Evolutionary conservation across 2,113 vertebrate genomes (phyloP), one percentile per base, ranked within the genome.

Genomic region (Brachypteracias leptosomus): DNA sequence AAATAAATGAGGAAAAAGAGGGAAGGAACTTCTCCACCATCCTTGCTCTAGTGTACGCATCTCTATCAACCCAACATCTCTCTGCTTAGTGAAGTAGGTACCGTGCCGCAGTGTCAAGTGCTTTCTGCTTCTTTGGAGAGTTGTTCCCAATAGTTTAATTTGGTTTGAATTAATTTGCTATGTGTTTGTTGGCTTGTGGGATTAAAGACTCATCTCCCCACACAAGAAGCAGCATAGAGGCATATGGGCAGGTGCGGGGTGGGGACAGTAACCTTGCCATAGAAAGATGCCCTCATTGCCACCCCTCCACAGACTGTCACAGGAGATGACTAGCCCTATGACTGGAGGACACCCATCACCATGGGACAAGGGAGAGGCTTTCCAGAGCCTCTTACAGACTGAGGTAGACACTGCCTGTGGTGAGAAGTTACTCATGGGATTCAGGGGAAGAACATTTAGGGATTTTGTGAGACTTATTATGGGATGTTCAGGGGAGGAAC

Each of bases 211-310:
- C 6, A 1, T 71, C 36, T 61, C 29, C 61, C 38, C 61, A 35
- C n/a, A 54, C 20, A 33, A 1, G 1, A 74, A 67, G 54, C 29
- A 67, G 11, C 54, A 61, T 14, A 44, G 31, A 47, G 38, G 28
- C 66, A 59, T 24, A 3, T 1, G 5, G 20, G 28, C 42, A n/a
- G 21, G 29, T 1, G 2, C 13, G 12, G 11, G 8, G 6, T 35
- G 5, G 24, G 25, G 17, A 4, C 26, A 75, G 40, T 42, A 28
- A 55, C 19, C 33, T 55, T 28, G 8, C 7, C 7, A 62, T 28
- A n/a, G 29, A 25, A 55, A 61, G 17, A 26, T 36, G 8, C 15
- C 21, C 20, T 2, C 2, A 7, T 18, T 25, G 11, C 7, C 14
- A 22, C 25, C 14, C 3, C 6, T 65, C 33, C 11, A 19, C 33